Base-by-base conservation (phyloP, 2,888 invertebrate species). In the Ophioninae sp. region DNA sequence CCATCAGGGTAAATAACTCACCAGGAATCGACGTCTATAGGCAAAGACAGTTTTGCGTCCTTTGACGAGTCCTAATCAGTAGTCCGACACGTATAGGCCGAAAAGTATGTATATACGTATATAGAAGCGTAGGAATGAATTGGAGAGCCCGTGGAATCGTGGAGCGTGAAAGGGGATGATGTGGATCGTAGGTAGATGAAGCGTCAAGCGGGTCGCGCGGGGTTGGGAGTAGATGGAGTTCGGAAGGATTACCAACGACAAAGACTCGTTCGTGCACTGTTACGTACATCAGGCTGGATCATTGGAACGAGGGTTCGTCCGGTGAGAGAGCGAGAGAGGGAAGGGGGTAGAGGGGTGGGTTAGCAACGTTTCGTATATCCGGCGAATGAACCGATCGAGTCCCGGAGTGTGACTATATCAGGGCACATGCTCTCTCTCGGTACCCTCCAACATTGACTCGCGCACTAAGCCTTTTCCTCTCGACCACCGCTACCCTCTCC, bases 401-500 rank as follows among this genome's bases (percentile, higher is more conserved):
- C 72, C 79, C 59, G 56, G 64, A 79, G 75, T 82, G 75, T 82
- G 74, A 78, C 81, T 75, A 39, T 61, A 83, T 73, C 77, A 57
- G 59, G 7, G 37, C 68, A 67, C 68, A 81, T 57, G 65, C 67
- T 79, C 79, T 78, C n/a, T 30, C 30, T 30, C 70, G 41, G 74
- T 70, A 37, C 75, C 30, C 37, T 76, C 80, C 83, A 78, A 80
- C 83, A 78, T 79, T 84, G 81, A 78, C 83, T 74, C 74, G 70
- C 65, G 83, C 67, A 70, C 79, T 82, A 74, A 76, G 89, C 88
- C 89, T 89, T 88, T 89, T 88, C 88, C 89, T 87, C 85, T 83
- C 86, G 80, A 84, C 82, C 72, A 69, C 68, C 61, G 75, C 44
- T 69, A 41, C 20, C 56, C 68, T 64, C 68, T 50, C 69, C 39